A percentile compares a stretch with the other conserved stretches of the same genome.
These are phyloP conservation scores for Xyrauchen texanus DNA, from an alignment of 2,113 vertebrate genomes.

Conservation along the genomic window DNA sequence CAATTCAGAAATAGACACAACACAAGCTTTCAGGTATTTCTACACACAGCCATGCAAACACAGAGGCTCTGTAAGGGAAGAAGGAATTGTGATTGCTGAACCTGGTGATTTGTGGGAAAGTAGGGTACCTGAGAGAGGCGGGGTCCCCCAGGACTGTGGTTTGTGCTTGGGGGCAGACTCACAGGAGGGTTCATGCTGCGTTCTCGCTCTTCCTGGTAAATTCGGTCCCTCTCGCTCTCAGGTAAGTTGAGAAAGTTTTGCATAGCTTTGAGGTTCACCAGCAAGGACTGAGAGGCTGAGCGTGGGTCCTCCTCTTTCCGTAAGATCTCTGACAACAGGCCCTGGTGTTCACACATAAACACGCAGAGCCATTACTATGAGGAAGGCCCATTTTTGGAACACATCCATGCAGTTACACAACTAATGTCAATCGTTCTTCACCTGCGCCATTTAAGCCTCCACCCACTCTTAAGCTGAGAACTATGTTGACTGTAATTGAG, in stretches of 20 bases:
- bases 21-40: constrained; percentile 26
- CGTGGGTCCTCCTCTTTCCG: constrained; percentile 96
- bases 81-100: neutral
- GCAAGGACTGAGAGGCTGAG: constrained; percentile 92
- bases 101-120: neutral
- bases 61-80: constrained; percentile 21
- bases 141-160: constrained; percentile 83
- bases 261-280: constrained; percentile 98
- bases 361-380: neutral
- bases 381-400: constrained; percentile 22
- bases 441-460: constrained; percentile 83
- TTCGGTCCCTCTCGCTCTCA: constrained; percentile 90
- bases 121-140: constrained; percentile 88
- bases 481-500: constrained; percentile 88
- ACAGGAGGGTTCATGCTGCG: constrained; percentile 95
- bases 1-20: constrained; percentile 34
- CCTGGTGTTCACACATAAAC: constrained; percentile 71
- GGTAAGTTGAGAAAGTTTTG: constrained; percentile 97
- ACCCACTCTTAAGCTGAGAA: constrained; percentile 61
- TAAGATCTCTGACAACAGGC: constrained; percentile 94
- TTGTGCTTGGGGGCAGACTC: constrained; percentile 90
- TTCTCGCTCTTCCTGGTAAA: constrained; percentile 96
- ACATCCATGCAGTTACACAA: constrained; percentile 22
- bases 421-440: constrained; percentile 71
- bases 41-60: constrained; percentile 30